Evolutionary conservation across 2,888 invertebrate species (phyloP), one percentile per base, ranked within the genome.

Genomic region (Deilephila elpenor): DNA sequence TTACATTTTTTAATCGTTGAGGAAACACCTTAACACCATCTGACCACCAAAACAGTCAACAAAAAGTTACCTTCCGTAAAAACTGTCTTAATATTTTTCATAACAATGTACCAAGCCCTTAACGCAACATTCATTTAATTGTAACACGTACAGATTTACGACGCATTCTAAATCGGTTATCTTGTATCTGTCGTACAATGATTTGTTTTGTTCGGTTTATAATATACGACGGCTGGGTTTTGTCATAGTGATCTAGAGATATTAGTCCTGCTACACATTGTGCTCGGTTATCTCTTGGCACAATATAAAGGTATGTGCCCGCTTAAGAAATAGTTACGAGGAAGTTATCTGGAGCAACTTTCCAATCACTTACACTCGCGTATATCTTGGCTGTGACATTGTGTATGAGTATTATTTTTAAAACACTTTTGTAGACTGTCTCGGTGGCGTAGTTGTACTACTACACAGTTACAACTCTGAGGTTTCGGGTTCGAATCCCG

Each of bases 101-200:
- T 19, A 51, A 14, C 25, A 67, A 76, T 86, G 78, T 76, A 78
- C 29, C 20, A 5, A 44, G 70, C 4, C 81, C 81, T 74, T 85
- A 81, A 85, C 73, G 74, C 74, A 78, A 79, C 83, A 85, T 82
- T 83, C 84, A 82, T 88, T 88, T 89, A 89, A 89, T 90, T 88
- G 89, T 89, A 88, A 88, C 88, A 84, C 85, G 82, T 80, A 78
- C 85, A 86, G 86, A 90, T 90, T 88, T 89, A 91, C 88, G 88
- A 89, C 79, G 84, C 84, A 84, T 87, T 89, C 85, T 78, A 82
- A 85, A 87, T 89, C 86, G 83, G 86, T 88, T 90, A 90, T 89
- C 89, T 89, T 84, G 87, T 85, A 89, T 88, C 89, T 85, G 88
- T 87, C 86, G 79, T 77, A 77, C 78, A 75, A 83, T 88, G 88